Evolutionary conservation across 2,113 vertebrate genomes (phyloP).

Genomic region (Acinonyx jubatus): DNA sequence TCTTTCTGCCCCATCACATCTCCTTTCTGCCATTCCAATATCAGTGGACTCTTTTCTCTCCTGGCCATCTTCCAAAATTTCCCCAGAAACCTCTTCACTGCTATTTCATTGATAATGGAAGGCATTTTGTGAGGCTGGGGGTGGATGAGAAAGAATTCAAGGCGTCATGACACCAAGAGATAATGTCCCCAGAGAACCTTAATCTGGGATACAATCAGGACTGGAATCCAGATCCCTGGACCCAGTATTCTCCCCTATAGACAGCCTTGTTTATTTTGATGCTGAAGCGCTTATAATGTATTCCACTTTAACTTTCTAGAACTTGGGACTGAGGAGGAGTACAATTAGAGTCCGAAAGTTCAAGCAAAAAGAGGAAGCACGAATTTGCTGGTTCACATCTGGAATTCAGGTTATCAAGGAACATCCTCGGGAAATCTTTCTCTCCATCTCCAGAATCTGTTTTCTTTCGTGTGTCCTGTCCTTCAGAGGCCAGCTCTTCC

Average conservation of each 20-base stretch:
- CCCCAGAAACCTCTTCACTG: not conserved
- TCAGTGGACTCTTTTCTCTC: not conserved
- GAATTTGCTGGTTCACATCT: not conserved
- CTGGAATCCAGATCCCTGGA: not conserved
- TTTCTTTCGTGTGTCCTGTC: not conserved
- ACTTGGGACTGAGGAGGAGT: not conserved
- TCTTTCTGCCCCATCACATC: not conserved
- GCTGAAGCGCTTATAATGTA: not conserved
- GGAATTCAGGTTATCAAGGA: not conserved
- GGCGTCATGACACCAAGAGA: not conserved
- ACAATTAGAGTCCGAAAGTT: not conserved
- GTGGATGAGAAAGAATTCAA: not conserved
- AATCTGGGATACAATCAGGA: not conserved
- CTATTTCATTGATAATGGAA: not conserved
- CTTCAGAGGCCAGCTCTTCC: not conserved
- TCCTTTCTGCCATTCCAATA: not conserved
- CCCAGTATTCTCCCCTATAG: not conserved
- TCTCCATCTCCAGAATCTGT: not conserved
- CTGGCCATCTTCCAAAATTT: not conserved
- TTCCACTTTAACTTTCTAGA: not conserved
- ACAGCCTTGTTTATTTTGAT: not conserved
- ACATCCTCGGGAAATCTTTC: not conserved
- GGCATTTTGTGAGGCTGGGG: not conserved
- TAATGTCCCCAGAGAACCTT: not conserved
- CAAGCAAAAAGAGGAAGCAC: not conserved